Base-by-base conservation (phyloP, 2,797 vertebrate species). In the Acanthis flammea region DNA sequence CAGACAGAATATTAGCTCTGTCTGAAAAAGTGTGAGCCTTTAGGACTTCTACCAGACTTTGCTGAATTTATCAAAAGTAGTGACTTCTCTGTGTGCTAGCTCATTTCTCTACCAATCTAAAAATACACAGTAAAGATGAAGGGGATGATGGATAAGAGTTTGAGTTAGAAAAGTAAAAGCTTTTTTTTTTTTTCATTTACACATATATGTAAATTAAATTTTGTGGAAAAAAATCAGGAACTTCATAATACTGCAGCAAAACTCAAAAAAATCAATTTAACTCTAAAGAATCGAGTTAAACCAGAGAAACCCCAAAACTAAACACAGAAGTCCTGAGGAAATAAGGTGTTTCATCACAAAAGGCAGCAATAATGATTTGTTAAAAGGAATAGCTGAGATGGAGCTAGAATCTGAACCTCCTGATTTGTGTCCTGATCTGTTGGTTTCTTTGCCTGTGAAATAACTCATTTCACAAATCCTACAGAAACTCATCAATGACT, bases 1-100 rank as follows among this genome's bases (percentile, higher is more conserved):
- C 94, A 95, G 66, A 16, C 19, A 44, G 72, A 79, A 58, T 91
- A 86, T 91, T 71, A 92, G 42, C 75, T 86, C 42, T 89, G 23
- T 47, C 72, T 81, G 72, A 54, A 77, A 71, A 57, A 54, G 25
- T 57, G 33, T 51, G 61, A 96, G 45, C 68, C 25, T 51, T 85
- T 50, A 79, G 57, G 70, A 76, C n/a, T 76, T 92, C 7, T 6
- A 44, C 53, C 24, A 65, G 55, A 42, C 14, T 44, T 79, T 0
- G 4, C 9, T 60, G 66, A 88, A 94, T 31, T 89, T 79, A 45
- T 37, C 61, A 70, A 28, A 91, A 71, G 12, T n/a, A 53, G 12
- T 80, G 39, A 37, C 12, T 74, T 83, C 24, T 1, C 0, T 65
- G 15, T 71, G 25, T 33, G 55, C 19, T 63, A 33, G 24, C 23